phyloP scores from a whole-genome alignment of 1,140 invertebrate genomes.

The Acromyrmex heyeri region DNA sequence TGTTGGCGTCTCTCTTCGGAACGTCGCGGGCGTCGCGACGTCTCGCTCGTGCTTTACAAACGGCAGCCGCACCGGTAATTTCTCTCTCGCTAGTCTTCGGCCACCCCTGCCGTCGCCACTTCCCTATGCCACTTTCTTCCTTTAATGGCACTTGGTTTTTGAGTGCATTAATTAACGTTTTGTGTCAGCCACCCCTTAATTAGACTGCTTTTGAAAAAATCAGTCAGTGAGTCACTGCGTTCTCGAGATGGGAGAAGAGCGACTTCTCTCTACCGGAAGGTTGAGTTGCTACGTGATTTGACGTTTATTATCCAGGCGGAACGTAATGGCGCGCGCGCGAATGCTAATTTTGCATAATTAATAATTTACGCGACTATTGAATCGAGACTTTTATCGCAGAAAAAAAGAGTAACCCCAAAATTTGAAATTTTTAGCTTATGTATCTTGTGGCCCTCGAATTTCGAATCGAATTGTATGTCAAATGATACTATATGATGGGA shows the following conservation, averaged over 20 bases:
- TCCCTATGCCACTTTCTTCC: constrained; percentile 62
- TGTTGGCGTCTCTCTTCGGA: neutral
- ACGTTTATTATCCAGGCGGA: constrained; percentile 23
- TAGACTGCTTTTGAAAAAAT: constrained; percentile 83
- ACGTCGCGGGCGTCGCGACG: neutral
- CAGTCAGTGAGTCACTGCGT: constrained; percentile 70
- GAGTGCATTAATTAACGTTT: constrained; percentile 84
- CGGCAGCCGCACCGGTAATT: constrained; percentile 70
- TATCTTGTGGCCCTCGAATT: no score
- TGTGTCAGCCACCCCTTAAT: constrained; percentile 80
- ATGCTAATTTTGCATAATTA: constrained; percentile 47
- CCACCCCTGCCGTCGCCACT: constrained; percentile 22
- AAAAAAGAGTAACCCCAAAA: neutral
- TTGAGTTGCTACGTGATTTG: constrained; percentile 7
- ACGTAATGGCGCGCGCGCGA: neutral
- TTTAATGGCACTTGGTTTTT: constrained; percentile 83
- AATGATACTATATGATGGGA: no score
- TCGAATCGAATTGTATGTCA: no score
- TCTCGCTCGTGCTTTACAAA: constrained; percentile 63
- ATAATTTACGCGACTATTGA: constrained; percentile 31
- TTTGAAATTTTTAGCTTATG: no score
- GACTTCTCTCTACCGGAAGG: neutral
- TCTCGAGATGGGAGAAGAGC: constrained; percentile 7
- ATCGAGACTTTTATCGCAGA: neutral
- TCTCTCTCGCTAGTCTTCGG: constrained; percentile 63